Evolutionary conservation across 1,140 invertebrate genomes (phyloP), one percentile per base, ranked within the genome.

Genomic region (Listronotus bonariensis): DNA sequence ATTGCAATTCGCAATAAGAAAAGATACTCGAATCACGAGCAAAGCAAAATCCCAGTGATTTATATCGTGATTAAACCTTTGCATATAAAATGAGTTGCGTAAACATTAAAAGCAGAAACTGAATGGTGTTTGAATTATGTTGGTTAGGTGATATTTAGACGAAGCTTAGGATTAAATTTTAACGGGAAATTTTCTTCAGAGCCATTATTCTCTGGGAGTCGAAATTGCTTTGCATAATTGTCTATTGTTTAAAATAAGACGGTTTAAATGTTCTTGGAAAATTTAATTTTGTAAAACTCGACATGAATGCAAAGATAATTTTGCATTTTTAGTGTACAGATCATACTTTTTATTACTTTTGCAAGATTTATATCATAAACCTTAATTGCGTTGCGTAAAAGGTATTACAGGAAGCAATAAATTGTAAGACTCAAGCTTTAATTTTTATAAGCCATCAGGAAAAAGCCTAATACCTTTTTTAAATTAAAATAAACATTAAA

Each of bases 141-240:
- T 12, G 14, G 42, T 45, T 45, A n/a, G 14, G 10, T 45, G 14
- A 45, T 45, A 45, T 45, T n/a, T 45, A 45, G 7, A 12, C 5
- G 42, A 45, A 45, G 42, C n/a, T 45, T n/a, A 45, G 42, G 20
- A 45, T 45, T 45, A 45, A 45, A 45, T 45, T 45, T 45, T 14
- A 17, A n/a, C 14, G n/a, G n/a, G 14, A 45, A 15, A 45, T 15
- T 15, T n/a, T 15, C 42, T 8, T 5, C 42, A 12, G 9, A 45
- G 42, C 17, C 12, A 18, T 45, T 45, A n/a, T 45, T 45, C 42
- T 14, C 2, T 1, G 14, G 14, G n/a, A 8, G 42, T 45, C 14
- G 1, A 45, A 45, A 8, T 9, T 9, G 42, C 17, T 45, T 45
- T 45, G 42, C 42, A 45, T 45, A 45, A 45, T 45, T 18, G 14